phyloP scores from a whole-genome alignment of 2,888 invertebrate species.

The Mythimna lalbum region DNA sequence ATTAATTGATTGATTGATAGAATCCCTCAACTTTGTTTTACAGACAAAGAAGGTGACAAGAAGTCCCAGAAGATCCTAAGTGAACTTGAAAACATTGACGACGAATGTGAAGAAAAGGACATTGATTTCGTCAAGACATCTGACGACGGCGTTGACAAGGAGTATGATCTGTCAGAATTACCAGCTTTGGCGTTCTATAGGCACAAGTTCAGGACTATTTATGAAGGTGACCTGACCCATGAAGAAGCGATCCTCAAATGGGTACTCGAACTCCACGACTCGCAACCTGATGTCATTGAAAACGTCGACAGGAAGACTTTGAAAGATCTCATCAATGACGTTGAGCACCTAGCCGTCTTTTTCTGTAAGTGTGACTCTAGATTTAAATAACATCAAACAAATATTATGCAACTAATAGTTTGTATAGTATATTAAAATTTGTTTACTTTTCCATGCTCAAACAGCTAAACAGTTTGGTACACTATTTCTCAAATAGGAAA shows the following conservation, averaged over 20 bases:
- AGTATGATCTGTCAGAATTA: conserved; percentile 95
- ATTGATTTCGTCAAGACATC: conserved; percentile 98
- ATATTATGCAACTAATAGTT: too few species aligned
- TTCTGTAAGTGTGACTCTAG: conserved; percentile 93
- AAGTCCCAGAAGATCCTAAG: conserved; percentile 96
- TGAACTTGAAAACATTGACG: conserved; percentile 97
- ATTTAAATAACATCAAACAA: conserved; percentile 4
- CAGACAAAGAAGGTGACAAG: conserved; percentile 97
- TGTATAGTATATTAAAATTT: too few species aligned
- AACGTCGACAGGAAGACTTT: conserved; percentile 97
- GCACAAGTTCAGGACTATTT: conserved; percentile 96
- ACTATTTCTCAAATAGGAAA: too few species aligned
- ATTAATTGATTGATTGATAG: neutral
- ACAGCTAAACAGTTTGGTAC: too few species aligned
- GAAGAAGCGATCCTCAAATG: conserved; percentile 97
- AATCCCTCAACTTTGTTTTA: conserved; percentile 33
- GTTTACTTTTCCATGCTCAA: too few species aligned
- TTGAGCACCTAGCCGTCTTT: conserved; percentile 97
- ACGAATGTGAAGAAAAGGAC: conserved; percentile 97
- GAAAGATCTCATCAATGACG: conserved; percentile 96
- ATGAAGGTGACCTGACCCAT: conserved; percentile 97
- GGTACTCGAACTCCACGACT: conserved; percentile 96
- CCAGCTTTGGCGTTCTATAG: conserved; percentile 97
- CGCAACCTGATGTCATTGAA: conserved; percentile 97
- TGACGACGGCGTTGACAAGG: conserved; percentile 96